Evolutionary conservation across 2,797 vertebrate genomes (phyloP).

Genomic region (Oceanodroma leucorhoa): DNA sequence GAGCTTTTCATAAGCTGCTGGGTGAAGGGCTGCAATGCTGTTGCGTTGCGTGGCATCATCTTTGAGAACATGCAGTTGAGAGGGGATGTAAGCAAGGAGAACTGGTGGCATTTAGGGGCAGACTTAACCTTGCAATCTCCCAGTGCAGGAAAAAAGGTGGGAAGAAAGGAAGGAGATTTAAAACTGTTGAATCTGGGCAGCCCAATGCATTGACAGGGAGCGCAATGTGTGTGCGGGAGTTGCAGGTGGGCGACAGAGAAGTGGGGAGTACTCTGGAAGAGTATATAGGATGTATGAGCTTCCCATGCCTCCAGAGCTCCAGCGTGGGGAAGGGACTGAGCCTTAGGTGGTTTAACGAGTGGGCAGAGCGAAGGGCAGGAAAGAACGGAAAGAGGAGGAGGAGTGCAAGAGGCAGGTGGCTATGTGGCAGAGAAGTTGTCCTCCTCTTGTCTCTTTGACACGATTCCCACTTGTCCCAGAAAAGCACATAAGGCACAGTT

Average conservation of each 20-base stretch:
- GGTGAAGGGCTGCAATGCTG: background rate
- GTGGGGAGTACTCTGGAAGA: background rate
- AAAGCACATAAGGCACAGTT: background rate
- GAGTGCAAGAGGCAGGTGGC: background rate
- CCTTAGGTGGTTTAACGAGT: background rate
- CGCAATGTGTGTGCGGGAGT: accelerated
- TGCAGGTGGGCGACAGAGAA: accelerated
- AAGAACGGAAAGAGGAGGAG: background rate
- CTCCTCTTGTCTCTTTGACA: background rate
- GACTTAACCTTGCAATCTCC: background rate
- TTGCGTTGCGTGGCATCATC: background rate
- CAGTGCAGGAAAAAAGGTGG: background rate
- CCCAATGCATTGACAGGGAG: background rate
- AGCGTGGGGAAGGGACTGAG: background rate
- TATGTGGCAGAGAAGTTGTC: background rate
- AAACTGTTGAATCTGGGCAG: background rate
- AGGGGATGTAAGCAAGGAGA: background rate
- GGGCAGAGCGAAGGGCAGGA: background rate
- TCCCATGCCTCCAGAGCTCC: background rate
- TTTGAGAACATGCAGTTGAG: background rate
- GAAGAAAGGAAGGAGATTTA: background rate
- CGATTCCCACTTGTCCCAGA: background rate
- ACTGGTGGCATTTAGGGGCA: background rate
- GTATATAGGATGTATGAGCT: background rate
- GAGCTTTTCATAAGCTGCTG: background rate